These are phyloP conservation scores for Fregata magnificens DNA, from an alignment of 2,113 vertebrate genomes.

Conservation along the genomic window DNA sequence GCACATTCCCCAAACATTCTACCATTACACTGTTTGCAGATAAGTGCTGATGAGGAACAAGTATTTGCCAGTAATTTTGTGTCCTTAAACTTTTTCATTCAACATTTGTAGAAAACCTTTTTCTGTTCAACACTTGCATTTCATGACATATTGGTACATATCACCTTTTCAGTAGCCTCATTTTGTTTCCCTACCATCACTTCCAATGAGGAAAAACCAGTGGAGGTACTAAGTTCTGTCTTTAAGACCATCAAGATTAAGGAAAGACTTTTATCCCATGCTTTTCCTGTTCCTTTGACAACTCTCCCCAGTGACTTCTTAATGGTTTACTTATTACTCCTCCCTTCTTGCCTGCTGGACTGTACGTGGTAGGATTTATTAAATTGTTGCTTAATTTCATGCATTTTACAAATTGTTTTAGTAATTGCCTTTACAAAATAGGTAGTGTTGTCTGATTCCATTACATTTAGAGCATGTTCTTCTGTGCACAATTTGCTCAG, in stretches of 20 bases:
- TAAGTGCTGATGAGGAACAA: not conserved
- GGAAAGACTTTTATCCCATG: not conserved
- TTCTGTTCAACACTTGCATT: not conserved
- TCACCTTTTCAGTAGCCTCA: not conserved
- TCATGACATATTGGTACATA: not conserved
- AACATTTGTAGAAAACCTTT: not conserved
- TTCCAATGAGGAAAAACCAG: not conserved
- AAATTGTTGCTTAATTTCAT: not conserved
- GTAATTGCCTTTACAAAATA: not conserved
- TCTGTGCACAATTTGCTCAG: not conserved
- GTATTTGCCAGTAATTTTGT: not conserved
- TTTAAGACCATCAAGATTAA: not conserved
- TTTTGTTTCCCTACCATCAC: not conserved
- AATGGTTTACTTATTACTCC: not conserved
- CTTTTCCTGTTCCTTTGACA: not conserved
- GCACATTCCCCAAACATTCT: not conserved
- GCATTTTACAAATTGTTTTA: not conserved
- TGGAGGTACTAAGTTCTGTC: not conserved
- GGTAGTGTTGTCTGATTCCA: not conserved
- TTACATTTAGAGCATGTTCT: not conserved
- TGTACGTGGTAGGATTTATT: not conserved
- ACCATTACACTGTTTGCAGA: not conserved
- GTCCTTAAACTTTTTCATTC: not conserved
- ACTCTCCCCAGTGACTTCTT: not conserved
- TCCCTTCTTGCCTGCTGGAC: not conserved